Evolutionary conservation across 2,888 invertebrate species (phyloP).

Genomic region (Suillia variegata): DNA sequence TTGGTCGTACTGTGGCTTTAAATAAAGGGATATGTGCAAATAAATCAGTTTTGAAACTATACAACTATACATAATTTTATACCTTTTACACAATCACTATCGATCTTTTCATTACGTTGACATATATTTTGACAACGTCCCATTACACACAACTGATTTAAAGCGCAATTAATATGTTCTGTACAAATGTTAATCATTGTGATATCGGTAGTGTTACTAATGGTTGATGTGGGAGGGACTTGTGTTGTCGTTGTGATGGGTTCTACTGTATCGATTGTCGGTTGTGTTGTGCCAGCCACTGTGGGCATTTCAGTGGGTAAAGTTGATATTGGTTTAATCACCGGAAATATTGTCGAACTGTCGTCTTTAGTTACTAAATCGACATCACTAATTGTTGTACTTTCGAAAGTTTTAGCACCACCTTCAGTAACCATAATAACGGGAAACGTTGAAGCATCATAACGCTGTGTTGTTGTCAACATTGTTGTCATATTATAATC

Average conservation of each 20-base stretch:
- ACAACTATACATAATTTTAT: no score
- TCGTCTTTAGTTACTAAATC: slow-evolving; percentile 22
- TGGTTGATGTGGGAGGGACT: slow-evolving; percentile 37
- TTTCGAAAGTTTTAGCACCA: not conserved
- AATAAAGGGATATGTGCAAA: no score
- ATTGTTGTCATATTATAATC: slow-evolving; percentile 40
- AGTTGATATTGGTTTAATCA: slow-evolving; percentile 32
- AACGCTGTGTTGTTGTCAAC: slow-evolving; percentile 38
- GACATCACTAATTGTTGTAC: slow-evolving; percentile 29
- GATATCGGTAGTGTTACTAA: slow-evolving; percentile 38
- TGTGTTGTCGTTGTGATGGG: slow-evolving; percentile 27
- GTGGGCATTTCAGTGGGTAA: slow-evolving; percentile 41
- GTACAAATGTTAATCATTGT: slow-evolving; percentile 63
- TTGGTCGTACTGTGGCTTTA: no score
- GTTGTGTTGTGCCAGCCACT: slow-evolving; percentile 39
- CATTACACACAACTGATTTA: slow-evolving; percentile 67
- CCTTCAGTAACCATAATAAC: slow-evolving; percentile 29
- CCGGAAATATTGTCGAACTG: slow-evolving; percentile 35
- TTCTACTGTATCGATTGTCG: slow-evolving; percentile 38
- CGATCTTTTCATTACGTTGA: slow-evolving; percentile 34
- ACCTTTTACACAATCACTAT: slow-evolving; percentile 56
- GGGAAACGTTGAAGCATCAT: slow-evolving; percentile 34
- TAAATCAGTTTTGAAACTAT: no score
- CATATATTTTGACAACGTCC: slow-evolving; percentile 64
- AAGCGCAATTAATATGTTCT: slow-evolving; percentile 67